Conservation (phyloP, 1,140 invertebrate genomes). For the Drosophila rhopaloa region DNA sequence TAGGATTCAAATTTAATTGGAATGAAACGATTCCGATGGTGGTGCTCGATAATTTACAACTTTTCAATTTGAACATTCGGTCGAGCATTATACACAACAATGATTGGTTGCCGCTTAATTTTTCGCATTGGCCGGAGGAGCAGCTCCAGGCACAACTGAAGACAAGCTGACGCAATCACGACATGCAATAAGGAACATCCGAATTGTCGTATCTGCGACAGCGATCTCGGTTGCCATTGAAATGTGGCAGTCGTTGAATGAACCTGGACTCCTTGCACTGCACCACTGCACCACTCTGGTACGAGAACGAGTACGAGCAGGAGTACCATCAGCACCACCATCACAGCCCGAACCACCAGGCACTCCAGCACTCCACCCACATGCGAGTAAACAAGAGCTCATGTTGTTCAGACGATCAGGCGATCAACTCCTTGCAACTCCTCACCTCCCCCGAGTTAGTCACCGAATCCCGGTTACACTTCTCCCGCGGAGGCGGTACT, state of each 20-base stretch:
- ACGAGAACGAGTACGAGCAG: neutral
- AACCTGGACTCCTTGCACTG: constrained; percentile 24
- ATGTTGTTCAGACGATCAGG: constrained; percentile 68
- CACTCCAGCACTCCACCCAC: constrained; percentile 63
- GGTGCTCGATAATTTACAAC: constrained; percentile 73
- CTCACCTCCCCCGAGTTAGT: constrained; percentile 5
- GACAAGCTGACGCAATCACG: constrained; percentile 80
- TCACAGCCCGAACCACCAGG: constrained; percentile 11
- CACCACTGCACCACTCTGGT: constrained; percentile 3
- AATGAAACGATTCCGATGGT: constrained; percentile 79
- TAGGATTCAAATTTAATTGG: constrained; percentile 83
- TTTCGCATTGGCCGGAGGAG: constrained; percentile 47
- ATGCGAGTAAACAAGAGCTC: constrained; percentile 67
- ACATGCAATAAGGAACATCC: constrained; percentile 80
- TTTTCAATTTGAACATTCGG: constrained; percentile 75
- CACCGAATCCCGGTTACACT: constrained; percentile 38
- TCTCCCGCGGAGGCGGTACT: constrained; percentile 39
- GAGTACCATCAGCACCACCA: constrained; percentile 15
- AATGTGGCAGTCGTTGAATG: constrained; percentile 55
- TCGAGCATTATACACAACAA: constrained; percentile 68
- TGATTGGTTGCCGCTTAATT: constrained; percentile 79
- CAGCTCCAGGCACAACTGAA: constrained; percentile 38
- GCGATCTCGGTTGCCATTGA: constrained; percentile 61
- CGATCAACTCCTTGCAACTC: constrained; percentile 39
- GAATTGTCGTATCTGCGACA: constrained; percentile 68